These are phyloP conservation scores for Micronycteris hirsuta DNA, from an alignment of 2,113 vertebrate genomes.

Conservation along the genomic window DNA sequence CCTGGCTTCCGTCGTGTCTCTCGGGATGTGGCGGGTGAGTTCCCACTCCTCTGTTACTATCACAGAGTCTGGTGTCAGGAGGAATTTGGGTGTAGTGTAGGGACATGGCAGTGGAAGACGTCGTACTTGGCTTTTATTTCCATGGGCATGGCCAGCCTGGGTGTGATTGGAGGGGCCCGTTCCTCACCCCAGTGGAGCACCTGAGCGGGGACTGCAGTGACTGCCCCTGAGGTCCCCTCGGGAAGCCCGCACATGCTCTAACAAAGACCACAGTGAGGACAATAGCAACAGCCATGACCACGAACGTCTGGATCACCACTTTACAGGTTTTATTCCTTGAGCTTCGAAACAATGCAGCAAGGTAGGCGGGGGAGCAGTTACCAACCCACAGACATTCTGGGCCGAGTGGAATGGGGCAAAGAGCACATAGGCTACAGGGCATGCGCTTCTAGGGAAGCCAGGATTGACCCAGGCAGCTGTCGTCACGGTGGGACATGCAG, in stretches of 20 bases:
- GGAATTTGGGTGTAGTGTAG: background rate
- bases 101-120: background rate
- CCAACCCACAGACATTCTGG: background rate
- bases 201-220: fast-evolving
- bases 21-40: background rate
- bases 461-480: background rate
- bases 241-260: background rate
- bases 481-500: background rate
- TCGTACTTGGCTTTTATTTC: background rate
- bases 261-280: background rate
- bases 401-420: background rate
- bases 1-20: background rate
- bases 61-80: background rate
- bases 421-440: background rate
- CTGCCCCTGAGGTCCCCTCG: background rate
- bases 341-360: background rate
- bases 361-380: background rate
- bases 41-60: background rate
- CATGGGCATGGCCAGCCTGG: background rate
- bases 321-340: background rate
- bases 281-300: background rate
- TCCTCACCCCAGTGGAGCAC: background rate
- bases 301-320: background rate
- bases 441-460: background rate
- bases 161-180: background rate